phyloP scores from a whole-genome alignment of 2,797 vertebrate species.

The Liparis tanakae region DNA sequence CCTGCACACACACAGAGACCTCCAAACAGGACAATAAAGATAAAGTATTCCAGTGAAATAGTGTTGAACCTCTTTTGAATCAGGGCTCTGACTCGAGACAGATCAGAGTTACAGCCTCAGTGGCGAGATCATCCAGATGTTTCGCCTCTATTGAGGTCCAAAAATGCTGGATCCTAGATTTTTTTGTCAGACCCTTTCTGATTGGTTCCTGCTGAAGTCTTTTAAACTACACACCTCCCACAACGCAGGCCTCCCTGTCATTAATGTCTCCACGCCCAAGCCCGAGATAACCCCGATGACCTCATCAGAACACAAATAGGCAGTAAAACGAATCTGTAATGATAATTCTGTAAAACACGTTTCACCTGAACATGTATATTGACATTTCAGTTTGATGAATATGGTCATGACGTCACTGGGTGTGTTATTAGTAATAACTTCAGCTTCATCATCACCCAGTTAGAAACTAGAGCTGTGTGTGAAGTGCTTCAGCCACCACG shows the following conservation, averaged over 20 bases:
- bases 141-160: neutral
- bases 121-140: neutral
- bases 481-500: neutral
- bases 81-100: neutral
- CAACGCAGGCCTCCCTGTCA: neutral
- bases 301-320: neutral
- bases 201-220: neutral
- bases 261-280: neutral
- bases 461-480: conserved; percentile 24
- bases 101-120: neutral
- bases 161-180: neutral
- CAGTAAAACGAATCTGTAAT: neutral
- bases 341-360: neutral
- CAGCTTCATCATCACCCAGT: conserved; percentile 8
- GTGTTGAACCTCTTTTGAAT: neutral
- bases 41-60: neutral
- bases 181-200: neutral
- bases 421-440: conserved; percentile 2
- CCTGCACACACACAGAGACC: too few relatives aligned
- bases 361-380: neutral
- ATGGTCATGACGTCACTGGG: neutral
- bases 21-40: neutral
- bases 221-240: conserved; percentile 2
- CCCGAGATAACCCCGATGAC: neutral
- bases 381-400: neutral